phyloP scores from a whole-genome alignment of 2,797 vertebrate species.

The Falco biarmicus region DNA sequence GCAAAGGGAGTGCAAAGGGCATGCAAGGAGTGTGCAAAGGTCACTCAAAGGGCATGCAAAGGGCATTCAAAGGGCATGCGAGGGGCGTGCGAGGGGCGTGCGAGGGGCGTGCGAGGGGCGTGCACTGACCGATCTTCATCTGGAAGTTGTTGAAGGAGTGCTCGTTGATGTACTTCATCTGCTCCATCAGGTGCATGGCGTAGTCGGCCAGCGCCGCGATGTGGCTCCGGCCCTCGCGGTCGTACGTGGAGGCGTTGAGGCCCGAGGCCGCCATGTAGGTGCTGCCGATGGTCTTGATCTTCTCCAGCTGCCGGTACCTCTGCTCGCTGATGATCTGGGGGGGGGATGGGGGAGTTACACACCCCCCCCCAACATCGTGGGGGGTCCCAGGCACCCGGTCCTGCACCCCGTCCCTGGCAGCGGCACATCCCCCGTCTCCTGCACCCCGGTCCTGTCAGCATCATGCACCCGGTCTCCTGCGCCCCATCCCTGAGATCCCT shows the following conservation, averaged over 20 bases:
- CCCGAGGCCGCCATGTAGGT: constrained; percentile 96
- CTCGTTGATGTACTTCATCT: constrained; percentile 97
- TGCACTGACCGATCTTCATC: constrained; percentile 92
- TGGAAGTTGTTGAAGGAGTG: constrained; percentile 99
- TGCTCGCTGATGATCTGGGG: constrained; percentile 93
- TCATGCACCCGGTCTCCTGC: no score
- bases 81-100: not conserved
- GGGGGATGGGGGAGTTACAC: rapidly evolving
- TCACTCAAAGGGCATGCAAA: no score
- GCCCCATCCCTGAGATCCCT: no score
- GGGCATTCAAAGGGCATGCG: no score
- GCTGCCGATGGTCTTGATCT: constrained; percentile 96
- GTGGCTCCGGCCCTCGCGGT: constrained; percentile 89
- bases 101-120: not conserved
- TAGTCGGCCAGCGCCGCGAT: constrained; percentile 92
- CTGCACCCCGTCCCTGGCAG: rapidly evolving
- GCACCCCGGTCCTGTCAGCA: no score
- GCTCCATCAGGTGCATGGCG: constrained; percentile 94
- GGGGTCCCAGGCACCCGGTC: not conserved
- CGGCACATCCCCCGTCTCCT: no score
- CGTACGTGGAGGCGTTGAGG: constrained; percentile 93
- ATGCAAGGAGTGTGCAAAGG: no score
- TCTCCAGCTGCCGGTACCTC: constrained; percentile 92
- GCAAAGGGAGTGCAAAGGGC: no score
- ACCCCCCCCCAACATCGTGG: rapidly evolving